Conservation (phyloP, 2,888 invertebrate species). For the Orchesellides sinensis region DNA sequence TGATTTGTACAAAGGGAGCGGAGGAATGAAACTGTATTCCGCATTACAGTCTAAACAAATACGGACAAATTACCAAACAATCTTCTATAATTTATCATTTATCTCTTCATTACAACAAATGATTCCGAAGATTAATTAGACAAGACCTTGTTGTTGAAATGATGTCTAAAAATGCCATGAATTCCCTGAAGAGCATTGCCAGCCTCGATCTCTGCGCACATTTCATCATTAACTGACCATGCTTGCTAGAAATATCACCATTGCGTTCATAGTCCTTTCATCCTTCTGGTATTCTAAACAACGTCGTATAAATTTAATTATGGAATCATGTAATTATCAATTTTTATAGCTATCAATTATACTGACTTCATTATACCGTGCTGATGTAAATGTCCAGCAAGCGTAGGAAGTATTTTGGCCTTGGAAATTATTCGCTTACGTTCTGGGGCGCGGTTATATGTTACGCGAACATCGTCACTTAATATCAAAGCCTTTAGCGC, state of each 20-base stretch:
- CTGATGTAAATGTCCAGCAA: constrained; percentile 27
- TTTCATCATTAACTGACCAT: constrained; percentile 68
- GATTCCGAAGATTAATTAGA: background rate
- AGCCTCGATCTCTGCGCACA: constrained; percentile 56
- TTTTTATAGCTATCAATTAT: no score
- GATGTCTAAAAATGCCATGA: constrained; percentile 54
- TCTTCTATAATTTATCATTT: no score
- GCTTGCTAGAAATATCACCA: constrained; percentile 64
- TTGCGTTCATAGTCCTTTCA: constrained; percentile 66
- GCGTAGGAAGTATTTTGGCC: constrained; percentile 29
- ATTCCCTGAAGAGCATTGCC: constrained; percentile 66
- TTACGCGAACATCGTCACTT: constrained; percentile 68
- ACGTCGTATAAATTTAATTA: no score
- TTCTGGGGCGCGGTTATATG: constrained; percentile 70
- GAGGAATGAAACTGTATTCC: constrained; percentile 65
- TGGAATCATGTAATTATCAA: no score
- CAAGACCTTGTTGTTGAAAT: constrained; percentile 26
- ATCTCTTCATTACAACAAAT: background rate
- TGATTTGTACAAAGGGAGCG: constrained; percentile 55
- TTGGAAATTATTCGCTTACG: constrained; percentile 62
- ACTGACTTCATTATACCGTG: background rate
- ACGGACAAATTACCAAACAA: no score
- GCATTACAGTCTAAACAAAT: constrained; percentile 54
- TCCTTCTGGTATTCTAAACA: constrained; percentile 40
- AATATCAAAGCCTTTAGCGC: constrained; percentile 67